A percentile compares a stretch with the other conserved stretches of the same genome.
phyloP scores from a whole-genome alignment of 2,888 invertebrate genomes.

The Eilema caniola region DNA sequence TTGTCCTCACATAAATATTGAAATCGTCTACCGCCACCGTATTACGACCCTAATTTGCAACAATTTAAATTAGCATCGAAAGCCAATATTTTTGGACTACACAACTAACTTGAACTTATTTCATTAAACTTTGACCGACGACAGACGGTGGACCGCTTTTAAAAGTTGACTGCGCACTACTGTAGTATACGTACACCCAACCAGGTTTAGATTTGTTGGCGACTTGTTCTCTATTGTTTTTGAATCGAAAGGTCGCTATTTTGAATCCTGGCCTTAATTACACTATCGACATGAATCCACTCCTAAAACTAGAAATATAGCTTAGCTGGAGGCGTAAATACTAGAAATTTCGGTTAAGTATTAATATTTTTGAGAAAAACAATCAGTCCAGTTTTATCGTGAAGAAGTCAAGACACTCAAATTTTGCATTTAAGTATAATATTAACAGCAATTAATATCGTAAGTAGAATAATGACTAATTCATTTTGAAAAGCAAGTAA shows the following conservation, averaged over 20 bases:
- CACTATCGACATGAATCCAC: too few relatives aligned
- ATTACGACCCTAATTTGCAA: neutral
- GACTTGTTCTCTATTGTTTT: neutral
- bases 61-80: conserved; percentile 35
- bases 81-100: conserved; percentile 18
- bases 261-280: too few relatives aligned
- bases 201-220: neutral
- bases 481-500: neutral
- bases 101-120: conserved; percentile 30
- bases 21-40: too few relatives aligned
- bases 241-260: neutral
- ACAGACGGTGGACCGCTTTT: conserved; percentile 9
- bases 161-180: conserved; percentile 6
- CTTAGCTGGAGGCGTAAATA: too few relatives aligned
- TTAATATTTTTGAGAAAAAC: too few relatives aligned
- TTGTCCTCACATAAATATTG: too few relatives aligned
- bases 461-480: neutral
- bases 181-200: too few relatives aligned
- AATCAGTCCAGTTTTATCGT: too few relatives aligned
- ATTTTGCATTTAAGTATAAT: neutral
- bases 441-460: neutral
- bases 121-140: conserved; percentile 34
- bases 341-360: too few relatives aligned
- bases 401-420: neutral
- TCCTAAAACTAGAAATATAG: too few relatives aligned